Evolutionary conservation across 2,888 invertebrate genomes (phyloP).

Genomic region (Lissocephala sabroskyi): DNA sequence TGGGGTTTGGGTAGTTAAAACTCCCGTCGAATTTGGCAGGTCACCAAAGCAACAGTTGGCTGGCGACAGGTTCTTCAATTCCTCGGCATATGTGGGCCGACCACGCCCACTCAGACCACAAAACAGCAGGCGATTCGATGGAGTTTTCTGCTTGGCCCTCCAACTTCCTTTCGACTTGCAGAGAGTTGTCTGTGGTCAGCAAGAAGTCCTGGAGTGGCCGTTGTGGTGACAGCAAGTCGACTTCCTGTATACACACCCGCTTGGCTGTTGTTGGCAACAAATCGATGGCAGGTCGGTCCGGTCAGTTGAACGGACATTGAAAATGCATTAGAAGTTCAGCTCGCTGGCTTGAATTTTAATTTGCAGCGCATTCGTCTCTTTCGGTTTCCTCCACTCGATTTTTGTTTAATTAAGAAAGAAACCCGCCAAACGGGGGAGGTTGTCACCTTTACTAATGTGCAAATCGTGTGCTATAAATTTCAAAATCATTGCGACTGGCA

Average conservation of each 20-base stretch:
- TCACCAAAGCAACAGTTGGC: too few relatives aligned
- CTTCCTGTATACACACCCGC: too few relatives aligned
- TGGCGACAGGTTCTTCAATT: too few relatives aligned
- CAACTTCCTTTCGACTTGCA: too few relatives aligned
- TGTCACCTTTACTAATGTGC: conserved; percentile 36
- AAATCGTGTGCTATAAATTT: conserved; percentile 65
- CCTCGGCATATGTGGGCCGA: too few relatives aligned
- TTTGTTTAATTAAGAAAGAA: conserved; percentile 40
- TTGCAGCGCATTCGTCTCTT: conserved; percentile 14
- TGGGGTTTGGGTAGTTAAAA: conserved; percentile 9
- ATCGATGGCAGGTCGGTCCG: conserved; percentile 55
- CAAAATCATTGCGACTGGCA: conserved; percentile 36
- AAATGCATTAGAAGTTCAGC: conserved; percentile 55
- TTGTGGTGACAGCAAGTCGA: conserved; percentile 6
- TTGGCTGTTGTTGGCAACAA: conserved; percentile 25
- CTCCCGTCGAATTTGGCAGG: conserved; percentile 42
- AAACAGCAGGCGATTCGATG: too few relatives aligned
- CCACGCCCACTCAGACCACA: conserved; percentile 9
- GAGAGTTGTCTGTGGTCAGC: too few relatives aligned
- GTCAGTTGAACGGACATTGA: conserved; percentile 53
- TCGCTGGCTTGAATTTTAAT: conserved; percentile 48
- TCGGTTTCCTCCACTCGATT: not conserved
- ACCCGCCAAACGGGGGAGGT: conserved; percentile 19
- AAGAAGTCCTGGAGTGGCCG: too few relatives aligned
- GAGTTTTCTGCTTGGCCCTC: too few relatives aligned